Percentiles rank a stretch among this genome's conserved stretches.
phyloP scores from a whole-genome alignment of 2,113 vertebrate genomes.

The Thunnus thynnus region DNA sequence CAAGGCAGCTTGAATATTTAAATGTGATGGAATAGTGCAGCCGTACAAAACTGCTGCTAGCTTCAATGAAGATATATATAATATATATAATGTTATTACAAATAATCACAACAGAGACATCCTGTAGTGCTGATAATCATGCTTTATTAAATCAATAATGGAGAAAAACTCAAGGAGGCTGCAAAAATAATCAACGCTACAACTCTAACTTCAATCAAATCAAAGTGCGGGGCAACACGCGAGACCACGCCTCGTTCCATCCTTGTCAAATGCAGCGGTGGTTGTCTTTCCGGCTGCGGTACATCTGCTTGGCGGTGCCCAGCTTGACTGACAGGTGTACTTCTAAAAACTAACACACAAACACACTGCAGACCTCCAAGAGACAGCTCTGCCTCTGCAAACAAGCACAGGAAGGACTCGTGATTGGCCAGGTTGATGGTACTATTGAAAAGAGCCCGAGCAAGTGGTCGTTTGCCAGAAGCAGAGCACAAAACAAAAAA shows the following conservation, averaged over 20 bases:
- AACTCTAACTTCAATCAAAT: conserved; percentile 88
- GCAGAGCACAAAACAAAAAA: conserved; percentile 85
- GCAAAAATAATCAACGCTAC: conserved; percentile 87
- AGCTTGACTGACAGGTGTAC: conserved; percentile 81
- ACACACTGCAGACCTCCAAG: conserved; percentile 90
- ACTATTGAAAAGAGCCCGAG: conserved; percentile 56
- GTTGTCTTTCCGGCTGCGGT: conserved; percentile 83
- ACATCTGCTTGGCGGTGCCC: conserved; percentile 82
- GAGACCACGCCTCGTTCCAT: conserved; percentile 42
- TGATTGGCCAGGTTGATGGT: conserved; percentile 94
- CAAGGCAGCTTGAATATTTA: too few species aligned
- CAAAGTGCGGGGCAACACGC: conserved; percentile 79
- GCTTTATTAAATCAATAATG: conserved; percentile 96
- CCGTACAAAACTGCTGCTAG: too few species aligned
- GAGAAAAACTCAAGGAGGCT: conserved; percentile 93
- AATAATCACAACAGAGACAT: conserved; percentile 27
- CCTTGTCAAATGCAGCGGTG: conserved; percentile 77
- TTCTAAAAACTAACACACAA: conserved; percentile 93
- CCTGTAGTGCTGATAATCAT: conserved; percentile 93
- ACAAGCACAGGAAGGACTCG: conserved; percentile 87
- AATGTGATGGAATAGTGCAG: too few species aligned
- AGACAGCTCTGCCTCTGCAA: conserved; percentile 90
- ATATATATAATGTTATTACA: too few species aligned
- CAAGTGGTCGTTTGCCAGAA: conserved; percentile 88
- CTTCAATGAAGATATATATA: too few species aligned